Evolutionary conservation across 2,113 vertebrate species (phyloP).

Genomic region (Diadophis punctatus): DNA sequence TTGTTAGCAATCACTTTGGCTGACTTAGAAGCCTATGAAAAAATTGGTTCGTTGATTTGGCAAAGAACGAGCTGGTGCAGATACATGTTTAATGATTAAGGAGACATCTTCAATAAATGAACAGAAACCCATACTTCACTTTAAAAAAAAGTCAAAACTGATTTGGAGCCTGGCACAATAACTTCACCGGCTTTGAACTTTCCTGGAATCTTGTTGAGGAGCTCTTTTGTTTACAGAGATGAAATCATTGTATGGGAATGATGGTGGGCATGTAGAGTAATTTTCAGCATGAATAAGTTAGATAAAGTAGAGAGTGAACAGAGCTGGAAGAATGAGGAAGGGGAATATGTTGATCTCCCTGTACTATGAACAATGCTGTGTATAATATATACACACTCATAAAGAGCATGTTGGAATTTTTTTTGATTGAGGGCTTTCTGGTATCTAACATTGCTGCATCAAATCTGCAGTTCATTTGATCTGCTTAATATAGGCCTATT

Average conservation of each 20-base stretch:
- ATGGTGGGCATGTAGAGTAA: neutral
- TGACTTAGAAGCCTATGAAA: neutral
- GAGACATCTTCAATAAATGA: neutral
- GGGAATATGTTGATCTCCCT: neutral
- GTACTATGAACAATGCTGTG: neutral
- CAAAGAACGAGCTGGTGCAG: neutral
- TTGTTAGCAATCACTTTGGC: neutral
- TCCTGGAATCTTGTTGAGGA: neutral
- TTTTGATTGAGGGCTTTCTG: neutral
- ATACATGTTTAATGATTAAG: neutral
- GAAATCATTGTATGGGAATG: neutral
- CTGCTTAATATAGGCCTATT: neutral
- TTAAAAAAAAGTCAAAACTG: neutral
- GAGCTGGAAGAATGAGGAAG: neutral
- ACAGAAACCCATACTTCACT: neutral
- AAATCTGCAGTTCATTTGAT: neutral
- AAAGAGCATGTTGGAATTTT: neutral
- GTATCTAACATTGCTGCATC: neutral
- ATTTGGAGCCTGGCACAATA: neutral
- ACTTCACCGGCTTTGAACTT: neutral
- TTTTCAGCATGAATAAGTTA: neutral
- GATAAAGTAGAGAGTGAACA: neutral
- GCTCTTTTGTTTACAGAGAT: constrained; percentile 2
- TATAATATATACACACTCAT: neutral
- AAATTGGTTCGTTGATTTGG: neutral